Conservation (phyloP, 2,888 invertebrate species). For the Petrolisthes manimaculis region DNA sequence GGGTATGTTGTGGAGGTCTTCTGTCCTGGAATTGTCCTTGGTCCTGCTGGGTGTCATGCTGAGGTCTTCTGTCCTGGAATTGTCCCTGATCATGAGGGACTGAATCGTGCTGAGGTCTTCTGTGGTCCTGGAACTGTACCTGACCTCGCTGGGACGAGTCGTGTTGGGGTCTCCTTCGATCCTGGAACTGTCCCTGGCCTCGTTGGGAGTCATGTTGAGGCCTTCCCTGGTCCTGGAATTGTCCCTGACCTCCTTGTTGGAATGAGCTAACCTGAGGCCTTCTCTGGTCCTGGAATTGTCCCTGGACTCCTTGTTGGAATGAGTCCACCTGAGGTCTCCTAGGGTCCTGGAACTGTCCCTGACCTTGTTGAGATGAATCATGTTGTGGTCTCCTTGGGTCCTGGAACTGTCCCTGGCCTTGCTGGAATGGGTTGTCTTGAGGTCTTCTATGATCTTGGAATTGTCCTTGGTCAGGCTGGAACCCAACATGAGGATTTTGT, state of each 20-base stretch:
- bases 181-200: background rate
- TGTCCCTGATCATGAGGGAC: background rate
- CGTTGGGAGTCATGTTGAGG: background rate
- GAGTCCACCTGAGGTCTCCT: background rate
- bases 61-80: background rate
- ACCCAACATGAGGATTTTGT: background rate
- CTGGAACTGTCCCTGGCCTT: slow-evolving; percentile 12
- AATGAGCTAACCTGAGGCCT: background rate
- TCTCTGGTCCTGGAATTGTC: background rate
- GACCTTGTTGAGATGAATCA: background rate
- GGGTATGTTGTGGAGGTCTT: background rate
- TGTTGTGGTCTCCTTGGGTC: background rate
- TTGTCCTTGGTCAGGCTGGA: background rate
- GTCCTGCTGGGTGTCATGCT: background rate
- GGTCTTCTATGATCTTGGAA: background rate
- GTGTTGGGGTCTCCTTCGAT: background rate
- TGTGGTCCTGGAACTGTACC: slow-evolving; percentile 11
- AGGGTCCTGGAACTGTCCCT: slow-evolving; percentile 7
- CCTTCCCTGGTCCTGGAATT: background rate
- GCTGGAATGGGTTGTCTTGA: background rate
- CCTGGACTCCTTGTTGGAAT: background rate
- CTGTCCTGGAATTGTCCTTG: background rate
- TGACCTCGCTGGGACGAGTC: background rate
- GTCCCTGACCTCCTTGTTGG: slow-evolving; percentile 1
- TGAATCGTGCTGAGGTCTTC: background rate